These are phyloP conservation scores for Opisthocomus hoazin DNA, from an alignment of 2,113 vertebrate genomes.

Conservation along the genomic window DNA sequence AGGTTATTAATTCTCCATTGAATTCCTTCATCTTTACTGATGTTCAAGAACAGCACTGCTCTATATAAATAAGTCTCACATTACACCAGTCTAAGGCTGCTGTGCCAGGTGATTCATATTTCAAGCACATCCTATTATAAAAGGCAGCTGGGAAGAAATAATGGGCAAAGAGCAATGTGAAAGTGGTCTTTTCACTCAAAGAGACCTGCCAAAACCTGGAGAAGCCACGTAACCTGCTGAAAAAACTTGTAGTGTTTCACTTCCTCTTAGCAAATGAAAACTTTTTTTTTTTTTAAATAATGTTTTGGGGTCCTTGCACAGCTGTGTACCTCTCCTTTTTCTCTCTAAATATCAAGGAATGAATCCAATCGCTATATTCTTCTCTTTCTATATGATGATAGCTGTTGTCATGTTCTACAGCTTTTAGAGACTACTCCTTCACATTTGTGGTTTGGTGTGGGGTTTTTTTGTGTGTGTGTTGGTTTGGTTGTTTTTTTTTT, in stretches of 20 bases:
- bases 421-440: background rate
- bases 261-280: background rate
- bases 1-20: background rate
- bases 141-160: background rate
- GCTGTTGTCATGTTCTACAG: background rate
- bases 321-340: background rate
- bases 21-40: background rate
- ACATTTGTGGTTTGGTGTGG: no score
- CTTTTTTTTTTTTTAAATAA: background rate
- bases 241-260: background rate
- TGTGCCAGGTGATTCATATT: background rate
- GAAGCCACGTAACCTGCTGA: background rate
- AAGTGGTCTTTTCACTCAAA: background rate
- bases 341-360: background rate
- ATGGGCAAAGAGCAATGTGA: background rate
- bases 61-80: background rate
- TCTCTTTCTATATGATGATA: background rate
- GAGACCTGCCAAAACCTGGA: background rate
- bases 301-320: background rate
- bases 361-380: background rate
- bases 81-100: background rate
- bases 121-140: background rate
- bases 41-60: background rate
- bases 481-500: no score
- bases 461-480: no score